Percentiles rank a stretch among this genome's conserved stretches.
phyloP scores from a whole-genome alignment of 2,113 vertebrate species.

The Ariopsis seemanni region DNA sequence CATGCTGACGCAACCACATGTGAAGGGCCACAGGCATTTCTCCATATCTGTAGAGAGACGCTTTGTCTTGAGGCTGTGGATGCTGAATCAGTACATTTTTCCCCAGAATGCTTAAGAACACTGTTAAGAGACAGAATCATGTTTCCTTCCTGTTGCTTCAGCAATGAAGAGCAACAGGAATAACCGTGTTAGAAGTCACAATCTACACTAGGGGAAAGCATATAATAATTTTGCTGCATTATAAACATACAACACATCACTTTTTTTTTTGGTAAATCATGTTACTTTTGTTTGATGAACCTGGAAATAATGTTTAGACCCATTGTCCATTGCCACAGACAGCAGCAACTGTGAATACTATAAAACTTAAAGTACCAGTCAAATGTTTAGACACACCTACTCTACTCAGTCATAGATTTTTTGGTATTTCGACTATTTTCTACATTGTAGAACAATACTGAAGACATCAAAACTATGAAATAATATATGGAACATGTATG shows the following conservation, averaged over 20 bases:
- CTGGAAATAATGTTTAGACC: background rate
- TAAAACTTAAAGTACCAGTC: no score
- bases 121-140: background rate
- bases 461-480: no score
- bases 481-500: no score
- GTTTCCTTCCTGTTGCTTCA: slow-evolving; percentile 10
- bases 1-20: slow-evolving; percentile 32
- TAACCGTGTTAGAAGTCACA: background rate
- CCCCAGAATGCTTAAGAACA: background rate
- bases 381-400: background rate
- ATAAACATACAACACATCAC: background rate
- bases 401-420: no score
- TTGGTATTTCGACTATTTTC: no score
- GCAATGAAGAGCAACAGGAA: slow-evolving; percentile 42
- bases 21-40: slow-evolving; percentile 8
- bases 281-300: background rate
- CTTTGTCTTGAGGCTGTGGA: background rate
- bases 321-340: no score
- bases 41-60: background rate
- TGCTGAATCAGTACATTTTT: background rate
- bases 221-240: background rate
- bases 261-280: background rate
- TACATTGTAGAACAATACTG: no score
- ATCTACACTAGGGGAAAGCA: background rate
- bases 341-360: no score